Base-by-base conservation (phyloP, 2,888 invertebrate species). In the Monochamus alternatus region DNA sequence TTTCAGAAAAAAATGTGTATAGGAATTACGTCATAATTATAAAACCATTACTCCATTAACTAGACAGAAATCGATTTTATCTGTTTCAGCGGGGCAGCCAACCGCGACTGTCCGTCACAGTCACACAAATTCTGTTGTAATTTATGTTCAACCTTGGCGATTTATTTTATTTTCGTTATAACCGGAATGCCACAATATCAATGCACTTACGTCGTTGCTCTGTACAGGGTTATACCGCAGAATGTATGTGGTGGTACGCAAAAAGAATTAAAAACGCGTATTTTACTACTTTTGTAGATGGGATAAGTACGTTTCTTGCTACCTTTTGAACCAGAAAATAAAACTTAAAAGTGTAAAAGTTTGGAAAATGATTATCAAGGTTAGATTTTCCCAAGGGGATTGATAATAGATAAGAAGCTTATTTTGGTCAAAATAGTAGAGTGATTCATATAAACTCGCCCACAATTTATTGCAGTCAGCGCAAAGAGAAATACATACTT, bases 81-180 rank as follows among this genome's bases (percentile, higher is more conserved):
- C 77, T 72, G 75, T 76, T 78, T 74, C 78, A 74, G 63, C 63
- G 65, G 67, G 68, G 51, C 64, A 66, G 51, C 73, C 69, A 66
- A 69, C 60, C 75, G 75, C 69, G 75, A 75, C 75, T 62, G 59
- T 43, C 60, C 69, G 76, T 77, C 78, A 81, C 81, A 79, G 81
- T 81, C 79, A 78, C 81, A 81, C 76, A 78, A 80, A 79, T 80
- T 79, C 78, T 74, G 76, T 75, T 73, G 78, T 80, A 79, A 80
- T 80, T 80, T 76, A 79, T 74, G 67, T 74, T 60, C 78, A 80
- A 79, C 80, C 80, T 80, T 80, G 79, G 73, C 68, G 72, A 55
- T 72, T 74, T 70, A 63, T 71, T 76, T 77, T 72, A 72, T 74
- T 77, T 74, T 74, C 63, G 73, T 74, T 73, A 71, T 76, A 78